phyloP scores from a whole-genome alignment of 1,140 invertebrate genomes.

The Orussus abietinus region DNA sequence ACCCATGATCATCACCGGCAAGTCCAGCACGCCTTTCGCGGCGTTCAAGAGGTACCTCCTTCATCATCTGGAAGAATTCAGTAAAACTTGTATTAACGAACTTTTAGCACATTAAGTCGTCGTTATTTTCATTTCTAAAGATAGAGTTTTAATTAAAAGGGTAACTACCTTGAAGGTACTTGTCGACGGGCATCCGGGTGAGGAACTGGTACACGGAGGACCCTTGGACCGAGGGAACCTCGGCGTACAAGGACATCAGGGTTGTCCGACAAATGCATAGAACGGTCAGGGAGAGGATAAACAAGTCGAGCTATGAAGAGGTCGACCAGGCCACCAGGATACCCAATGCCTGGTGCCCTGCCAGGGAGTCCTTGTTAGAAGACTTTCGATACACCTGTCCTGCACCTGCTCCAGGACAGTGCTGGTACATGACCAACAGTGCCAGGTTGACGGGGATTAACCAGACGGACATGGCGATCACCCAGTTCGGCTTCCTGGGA shows the following conservation, averaged over 20 bases:
- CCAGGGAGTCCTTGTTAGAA: conserved; percentile 10
- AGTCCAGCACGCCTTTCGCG: conserved; percentile 59
- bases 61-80: too few species aligned
- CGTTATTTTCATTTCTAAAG: background rate
- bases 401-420: conserved; percentile 22
- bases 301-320: conserved; percentile 16
- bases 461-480: conserved; percentile 76
- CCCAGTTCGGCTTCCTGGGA: conserved; percentile 79
- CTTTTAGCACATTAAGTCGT: background rate
- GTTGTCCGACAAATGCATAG: conserved; percentile 50
- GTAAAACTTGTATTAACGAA: conserved; percentile 50
- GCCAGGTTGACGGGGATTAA: conserved; percentile 45
- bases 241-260: conserved; percentile 46
- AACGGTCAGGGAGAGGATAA: conserved; percentile 36
- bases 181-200: conserved; percentile 50
- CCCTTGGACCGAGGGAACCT: conserved; percentile 44
- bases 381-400: conserved; percentile 27
- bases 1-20: conserved; percentile 61
- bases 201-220: conserved; percentile 54
- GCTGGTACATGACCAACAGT: conserved; percentile 50
- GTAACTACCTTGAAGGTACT: conserved; percentile 35
- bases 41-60: conserved; percentile 73
- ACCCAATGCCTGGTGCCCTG: conserved; percentile 52
- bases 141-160: background rate
- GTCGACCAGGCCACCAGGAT: conserved; percentile 24